Base-by-base conservation (phyloP, 2,113 vertebrate species). In the Vanacampus margaritifer region DNA sequence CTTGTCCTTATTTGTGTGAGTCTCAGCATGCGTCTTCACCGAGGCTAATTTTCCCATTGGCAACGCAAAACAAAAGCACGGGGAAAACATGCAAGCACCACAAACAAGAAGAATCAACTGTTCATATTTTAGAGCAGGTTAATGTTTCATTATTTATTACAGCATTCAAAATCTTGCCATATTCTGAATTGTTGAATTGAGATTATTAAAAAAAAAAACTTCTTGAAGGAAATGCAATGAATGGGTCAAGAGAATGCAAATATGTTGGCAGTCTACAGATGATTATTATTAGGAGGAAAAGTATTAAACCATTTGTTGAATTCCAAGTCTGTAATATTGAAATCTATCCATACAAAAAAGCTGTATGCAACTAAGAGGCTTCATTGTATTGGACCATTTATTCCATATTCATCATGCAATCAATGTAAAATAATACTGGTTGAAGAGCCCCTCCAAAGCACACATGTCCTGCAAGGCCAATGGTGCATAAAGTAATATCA, bases 21-120 rank as follows among this genome's bases (percentile, higher is more conserved):
- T 75, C 53, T 36, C 17, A 71, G 64, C 75, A 82, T 28, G 67
- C 74, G 66, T 5, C 16, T 69, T 75, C 72, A 82, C 59, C 69
- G 54, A 53, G 56, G 71, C 68, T 83, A 48, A 73, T 75, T 84
- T 81, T 76, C 28, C 14, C 2, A 12, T 28, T 41, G 23, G 7
- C 58, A 53, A 39, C 57, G 35, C 4, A 60, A 54, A 73, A 71
- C 24, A 75, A 69, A 72, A 84, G 63, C 58, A 79, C 68, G 79
- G 26, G 36, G 45, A 69, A 32, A 69, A 69, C 46, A 62, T n/a
- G 48, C 58, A 46, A 24, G 21, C 7, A 65, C 56, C 48, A 51
- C n/a, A 50, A 54, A 50, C 51, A 67, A 56, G 26, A 56, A 56
- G 24, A 56, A 26, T 24, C 10, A 24, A 26, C 11, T 24, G 48